Base-by-base conservation (phyloP, 1,140 invertebrate species). In the Cataglyphis hispanica region DNA sequence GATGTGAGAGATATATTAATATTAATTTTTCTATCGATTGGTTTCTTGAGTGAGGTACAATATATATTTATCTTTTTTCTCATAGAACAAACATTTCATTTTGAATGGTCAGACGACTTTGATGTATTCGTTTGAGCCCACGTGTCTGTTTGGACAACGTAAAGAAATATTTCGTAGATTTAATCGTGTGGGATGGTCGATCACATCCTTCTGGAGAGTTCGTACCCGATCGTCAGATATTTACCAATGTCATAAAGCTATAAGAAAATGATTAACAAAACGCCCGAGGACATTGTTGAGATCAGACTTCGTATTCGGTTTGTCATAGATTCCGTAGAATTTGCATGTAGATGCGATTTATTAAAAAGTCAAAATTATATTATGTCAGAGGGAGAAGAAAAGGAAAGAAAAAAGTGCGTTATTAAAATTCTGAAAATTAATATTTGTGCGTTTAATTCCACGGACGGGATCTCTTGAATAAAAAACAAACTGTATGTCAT, bases 171-270 rank as follows among this genome's bases (percentile, higher is more conserved):
- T 53, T 63, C 58, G 40, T 50, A 25, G 66, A 63, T 78, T 75
- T 50, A 37, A 46, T 75, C 75, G 63, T 66, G 88, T 86, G 64
- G 88, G 84, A 83, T 46, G 66, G 11, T 1, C 43, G 13, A n/a
- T 60, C 34, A 67, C 63, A 81, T 81, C 46, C 46, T 56, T 87
- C 66, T 46, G 25, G 31, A 43, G 37, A 43, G 53, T 50, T 27
- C 22, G 27, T 10, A 37, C 2, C 11, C 22, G 11, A 13, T 63
- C 34, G 27, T 37, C 64, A 10, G 56, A 76, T 75, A 61, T 27
- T 61, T 25, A 22, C 11, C 40, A 50, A 78, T 69, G 46, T 80
- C 63, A 37, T 16, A 56, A 27, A 2, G 37, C 5, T 22, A 11
- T 43, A 78, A 66, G 19, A 63, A 77, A 78, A 46, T 64, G 8